Evolutionary conservation across 1,140 invertebrate genomes (phyloP), one percentile per base, ranked within the genome.

Genomic region (Tetramorium simillimum): DNA sequence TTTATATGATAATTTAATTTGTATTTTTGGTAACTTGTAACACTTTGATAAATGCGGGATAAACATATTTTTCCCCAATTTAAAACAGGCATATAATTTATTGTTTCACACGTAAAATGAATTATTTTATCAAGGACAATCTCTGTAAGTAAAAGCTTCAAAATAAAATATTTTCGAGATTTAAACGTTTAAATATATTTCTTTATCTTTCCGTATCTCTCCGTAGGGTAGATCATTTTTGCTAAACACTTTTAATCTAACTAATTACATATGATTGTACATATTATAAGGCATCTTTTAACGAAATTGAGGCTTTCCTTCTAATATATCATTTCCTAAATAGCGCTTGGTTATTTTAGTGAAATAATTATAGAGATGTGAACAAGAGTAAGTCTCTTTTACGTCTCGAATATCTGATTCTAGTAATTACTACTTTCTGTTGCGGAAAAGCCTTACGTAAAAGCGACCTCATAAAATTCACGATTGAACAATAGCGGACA

Each of bases 1-100:
- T 81, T 53, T 53, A n/a, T 40, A 21, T 69, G n/a, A 69, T 56
- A 56, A 81, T 80, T 40, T 69, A 56, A 69, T 69, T 56, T 12
- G n/a, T 24, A 51, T 80, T 37, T 49, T 65, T 33, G 28, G 24
- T n/a, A n/a, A 6, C 14, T 18, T 43, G 7, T 58, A n/a, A 51
- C 6, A 70, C 18, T 28, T 72, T 7, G 24, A 72, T 49, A 33
- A 51, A 58, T 76, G 3, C 73, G 33, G n/a, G 3, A 58, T 76
- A 58, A 76, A 76, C 33, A 76, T 76, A 58, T 76, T 58, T 76
- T 76, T 40, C 33, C 51, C 6, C 33, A 33, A 16, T 40, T 76
- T 40, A 16, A 75, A 73, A 56, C 12, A 7, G 1, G 14, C 1
- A n/a, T n/a, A 33, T 75, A 40, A 58, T 75, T 75, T 40, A 56